Evolutionary conservation across 92 coral and sea anemone species (phyloP), one percentile per base, ranked within the genome.

Genomic region (Muricea muricata): DNA sequence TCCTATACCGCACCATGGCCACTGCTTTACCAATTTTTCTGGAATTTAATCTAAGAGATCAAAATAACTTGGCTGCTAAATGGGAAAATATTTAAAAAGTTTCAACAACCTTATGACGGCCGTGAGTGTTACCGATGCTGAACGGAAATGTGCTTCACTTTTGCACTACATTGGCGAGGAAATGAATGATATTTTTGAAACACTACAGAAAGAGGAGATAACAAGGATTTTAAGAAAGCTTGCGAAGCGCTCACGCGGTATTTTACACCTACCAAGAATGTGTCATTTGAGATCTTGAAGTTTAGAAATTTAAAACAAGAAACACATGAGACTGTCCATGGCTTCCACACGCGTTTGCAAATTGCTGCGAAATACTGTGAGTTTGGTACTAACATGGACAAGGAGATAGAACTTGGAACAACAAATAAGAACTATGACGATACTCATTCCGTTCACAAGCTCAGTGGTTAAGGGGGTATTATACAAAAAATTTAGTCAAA

Each of bases 241-340:
- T 45, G 73, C 23, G 78, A 77, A 11, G 75, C 81, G 29, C 48
- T 85, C 33, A 78, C 89, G 7, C 26, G 32, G 14, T 48, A 85
- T 41, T 85, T 85, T 33, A 74, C 89, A 13, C 89, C 84, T 0
- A 85, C 60, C 23, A 77, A 67, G 20, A 77, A 85, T 45, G 67
- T 78, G 21, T 72, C 81, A 30, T 85, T 85, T 48, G 89, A 85
- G 34, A 84, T 79, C 14, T 85, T 63, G 24, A 75, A 75, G 23
- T 75, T 75, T 32, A 65, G 80, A 4, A 75, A 48, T 12, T 26
- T 75, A 14, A 6, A 47, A 31, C 80, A 75, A 47, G 80, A 5
- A 5, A 4, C 63, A 47, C 29, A 24, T 7, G 80, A 75, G n/a
- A 75, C 34, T 21, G 20, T 46, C 3, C 65, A 75, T 26, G 80